Base-by-base conservation (phyloP, 1,140 invertebrate species). In the Drosophila takahashii region DNA sequence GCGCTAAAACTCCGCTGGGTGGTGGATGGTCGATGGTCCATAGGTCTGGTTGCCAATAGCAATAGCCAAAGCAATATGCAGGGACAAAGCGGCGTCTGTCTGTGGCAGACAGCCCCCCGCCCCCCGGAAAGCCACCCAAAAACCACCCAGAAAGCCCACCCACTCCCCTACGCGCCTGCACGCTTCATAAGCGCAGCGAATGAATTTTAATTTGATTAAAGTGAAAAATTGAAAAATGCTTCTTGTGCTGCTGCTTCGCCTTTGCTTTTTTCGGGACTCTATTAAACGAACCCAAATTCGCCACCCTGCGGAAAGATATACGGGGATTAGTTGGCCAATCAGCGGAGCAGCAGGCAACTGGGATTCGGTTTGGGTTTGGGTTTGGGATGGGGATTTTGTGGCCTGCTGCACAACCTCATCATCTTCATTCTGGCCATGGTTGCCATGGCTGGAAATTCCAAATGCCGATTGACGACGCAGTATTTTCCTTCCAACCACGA, bases 121-220 rank as follows among this genome's bases (percentile, higher is more conserved):
- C 34, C 26, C 13, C 15, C 34, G 15, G 11, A 3, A 18, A n/a
- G 2, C 37, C 57, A 15, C 62, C 11, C 0, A 45, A 7, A 57
- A 44, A 8, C 26, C 39, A 29, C 6, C 11, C 15, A 11, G n/a
- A 57, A 57, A 29, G 16, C 41, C 16, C 7, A 27, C 22, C 27
- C 26, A 15, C 27, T 22, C 67, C 37, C 36, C n/a, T 7, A 22
- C 67, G 44, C 22, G 45, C 56, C 56, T 78, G 69, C 75, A 86
- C 83, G 87, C 86, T 86, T 90, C 87, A 86, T 83, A 90, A 83
- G 87, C 87, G 87, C 72, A 77, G 76, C 87, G 87, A 90, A 90
- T 90, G 87, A 90, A 90, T 90, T 90, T 87, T 90, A 90, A 90
- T 90, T 90, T 90, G 83, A 90, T 90, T 90, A 90, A 90, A 90